Evolutionary conservation across 2,888 invertebrate genomes (phyloP).

Genomic region (Agrotis exclamationis): DNA sequence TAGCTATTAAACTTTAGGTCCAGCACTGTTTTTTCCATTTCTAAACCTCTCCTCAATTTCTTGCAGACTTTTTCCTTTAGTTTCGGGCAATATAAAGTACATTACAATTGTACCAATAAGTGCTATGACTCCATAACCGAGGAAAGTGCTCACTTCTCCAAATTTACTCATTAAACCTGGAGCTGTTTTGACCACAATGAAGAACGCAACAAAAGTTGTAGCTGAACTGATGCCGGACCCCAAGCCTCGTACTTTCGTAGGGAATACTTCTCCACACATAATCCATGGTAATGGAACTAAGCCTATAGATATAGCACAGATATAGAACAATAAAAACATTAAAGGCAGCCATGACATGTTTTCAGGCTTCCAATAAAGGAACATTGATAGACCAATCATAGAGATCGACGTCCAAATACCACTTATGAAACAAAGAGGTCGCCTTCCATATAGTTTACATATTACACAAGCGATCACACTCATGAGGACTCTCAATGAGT

Average conservation of each 20-base stretch:
- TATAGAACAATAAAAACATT: conserved; percentile 90
- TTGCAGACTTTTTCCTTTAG: conserved; percentile 92
- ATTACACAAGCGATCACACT: conserved; percentile 92
- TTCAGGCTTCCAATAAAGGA: conserved; percentile 82
- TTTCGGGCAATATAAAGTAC: conserved; percentile 93
- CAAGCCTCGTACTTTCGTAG: conserved; percentile 91
- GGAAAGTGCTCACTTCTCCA: conserved; percentile 92
- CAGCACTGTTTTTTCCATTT: conserved; percentile 72
- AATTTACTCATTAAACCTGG: conserved; percentile 91
- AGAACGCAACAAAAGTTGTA: conserved; percentile 92
- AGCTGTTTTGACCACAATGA: conserved; percentile 93
- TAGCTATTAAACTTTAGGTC: conserved; percentile 68
- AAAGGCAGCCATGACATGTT: conserved; percentile 89
- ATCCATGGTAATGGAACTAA: conserved; percentile 94
- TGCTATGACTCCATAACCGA: conserved; percentile 91
- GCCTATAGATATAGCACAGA: conserved; percentile 92
- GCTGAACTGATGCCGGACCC: conserved; percentile 93
- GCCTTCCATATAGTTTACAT: conserved; percentile 92
- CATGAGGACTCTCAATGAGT: conserved; percentile 91
- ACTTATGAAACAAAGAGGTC: conserved; percentile 92
- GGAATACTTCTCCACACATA: conserved; percentile 94
- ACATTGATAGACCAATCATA: conserved; percentile 90
- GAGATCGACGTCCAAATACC: conserved; percentile 92
- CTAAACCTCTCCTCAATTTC: conserved; percentile 93
- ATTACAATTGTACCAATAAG: conserved; percentile 91